Evolutionary conservation across 2,797 vertebrate species (phyloP).

Genomic region (Fistularia tabacaria): DNA sequence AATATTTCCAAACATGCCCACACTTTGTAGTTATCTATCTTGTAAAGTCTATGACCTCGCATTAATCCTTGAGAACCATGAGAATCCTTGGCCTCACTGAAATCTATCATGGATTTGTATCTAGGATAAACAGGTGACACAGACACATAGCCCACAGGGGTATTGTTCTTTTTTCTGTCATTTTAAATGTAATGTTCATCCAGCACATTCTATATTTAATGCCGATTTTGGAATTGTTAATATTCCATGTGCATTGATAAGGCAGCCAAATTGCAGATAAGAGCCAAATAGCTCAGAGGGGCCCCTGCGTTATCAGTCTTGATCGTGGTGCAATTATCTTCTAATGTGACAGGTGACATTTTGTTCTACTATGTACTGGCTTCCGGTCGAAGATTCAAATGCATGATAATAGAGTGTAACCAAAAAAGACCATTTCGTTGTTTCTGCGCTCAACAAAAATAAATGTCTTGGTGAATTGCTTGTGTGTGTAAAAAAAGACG

Average conservation of each 20-base stretch:
- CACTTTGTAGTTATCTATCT: conserved; percentile 16
- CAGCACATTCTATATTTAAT: conserved; percentile 13
- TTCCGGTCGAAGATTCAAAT: conserved; percentile 40
- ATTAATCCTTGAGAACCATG: conserved; percentile 32
- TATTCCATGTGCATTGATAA: conserved; percentile 28
- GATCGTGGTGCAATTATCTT: conserved; percentile 54
- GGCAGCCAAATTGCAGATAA: conserved; percentile 31
- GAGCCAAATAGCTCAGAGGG: conserved; percentile 37
- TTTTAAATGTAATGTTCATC: not conserved
- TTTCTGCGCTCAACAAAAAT: conserved; percentile 27
- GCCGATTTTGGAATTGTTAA: conserved; percentile 26
- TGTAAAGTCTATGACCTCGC: conserved; percentile 28
- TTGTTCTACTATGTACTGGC: conserved; percentile 33
- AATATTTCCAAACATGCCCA: conserved; percentile 3
- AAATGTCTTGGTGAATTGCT: conserved; percentile 8
- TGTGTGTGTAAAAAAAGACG: conserved; percentile 14
- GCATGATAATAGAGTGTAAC: conserved; percentile 42
- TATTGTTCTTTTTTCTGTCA: conserved; percentile 1
- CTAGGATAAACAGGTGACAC: conserved; percentile 1
- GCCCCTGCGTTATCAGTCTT: conserved; percentile 36
- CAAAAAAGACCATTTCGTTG: conserved; percentile 34
- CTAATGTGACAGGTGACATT: conserved; percentile 67
- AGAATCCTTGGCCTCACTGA: conserved; percentile 34
- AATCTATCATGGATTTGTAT: conserved; percentile 28
- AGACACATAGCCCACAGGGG: not conserved